These are phyloP conservation scores for Bombus haemorrhoidalis DNA, from an alignment of 1,140 invertebrate species.

Conservation along the genomic window DNA sequence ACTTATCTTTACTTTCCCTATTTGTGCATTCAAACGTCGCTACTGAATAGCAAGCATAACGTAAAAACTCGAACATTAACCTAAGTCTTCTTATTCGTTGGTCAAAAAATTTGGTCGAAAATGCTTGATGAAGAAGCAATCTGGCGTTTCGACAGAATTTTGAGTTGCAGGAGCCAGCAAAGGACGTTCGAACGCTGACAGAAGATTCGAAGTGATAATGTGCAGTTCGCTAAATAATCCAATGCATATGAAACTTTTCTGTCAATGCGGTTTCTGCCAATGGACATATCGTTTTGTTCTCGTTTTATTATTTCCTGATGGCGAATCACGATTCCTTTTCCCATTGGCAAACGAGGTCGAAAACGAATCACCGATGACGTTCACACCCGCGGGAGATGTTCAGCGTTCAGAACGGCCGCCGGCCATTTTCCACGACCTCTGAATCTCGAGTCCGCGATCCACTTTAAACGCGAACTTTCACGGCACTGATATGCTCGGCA, in stretches of 20 bases:
- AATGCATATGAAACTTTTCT: neutral
- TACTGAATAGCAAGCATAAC: neutral
- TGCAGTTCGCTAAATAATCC: neutral
- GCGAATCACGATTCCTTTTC: neutral
- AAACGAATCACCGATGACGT: neutral
- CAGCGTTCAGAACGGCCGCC: neutral
- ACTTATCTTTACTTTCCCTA: neutral
- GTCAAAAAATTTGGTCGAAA: neutral
- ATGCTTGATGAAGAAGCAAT: neutral
- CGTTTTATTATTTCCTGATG: neutral
- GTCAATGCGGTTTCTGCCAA: neutral
- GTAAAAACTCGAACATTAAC: neutral
- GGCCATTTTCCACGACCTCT: constrained; percentile 40
- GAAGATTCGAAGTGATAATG: neutral
- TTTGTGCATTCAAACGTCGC: neutral
- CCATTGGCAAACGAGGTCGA: neutral
- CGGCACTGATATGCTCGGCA: constrained; percentile 38
- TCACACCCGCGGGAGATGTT: neutral
- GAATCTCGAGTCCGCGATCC: constrained; percentile 42
- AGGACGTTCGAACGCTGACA: neutral
- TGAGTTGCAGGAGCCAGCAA: neutral
- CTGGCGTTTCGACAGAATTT: neutral
- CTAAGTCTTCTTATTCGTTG: neutral
- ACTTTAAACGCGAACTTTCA: constrained; percentile 58
- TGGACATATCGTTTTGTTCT: neutral